Base-by-base conservation (phyloP, 2,797 vertebrate species). In the Okamejei kenojei region DNA sequence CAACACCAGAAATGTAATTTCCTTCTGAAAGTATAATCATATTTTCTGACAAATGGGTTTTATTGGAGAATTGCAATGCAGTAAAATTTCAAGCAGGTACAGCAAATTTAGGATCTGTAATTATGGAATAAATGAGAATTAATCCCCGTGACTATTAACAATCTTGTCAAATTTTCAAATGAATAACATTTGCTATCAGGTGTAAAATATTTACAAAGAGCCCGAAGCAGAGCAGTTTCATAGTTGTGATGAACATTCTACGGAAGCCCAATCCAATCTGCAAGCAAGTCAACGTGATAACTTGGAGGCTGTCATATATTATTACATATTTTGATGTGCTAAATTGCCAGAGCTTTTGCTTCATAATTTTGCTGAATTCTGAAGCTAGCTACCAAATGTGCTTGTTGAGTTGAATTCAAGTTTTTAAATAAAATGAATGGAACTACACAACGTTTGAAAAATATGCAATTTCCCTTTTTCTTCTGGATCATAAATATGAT, bases 21-120 rank as follows among this genome's bases (percentile, higher is more conserved):
- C 45, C 23, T 92, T 54, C 26, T 58, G 71, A 29, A 29, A 92
- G 76, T 74, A 6, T 54, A 92, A 92, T 92, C 71, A 74, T 76
- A 92, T 76, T 92, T 76, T 92, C 90, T 92, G 26, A 92, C 76
- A 38, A 92, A 58, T 45, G 54, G 38, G 71, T 92, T 92, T 92
- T 74, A 76, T 13, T n/a, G 58, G 71, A 76, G 35, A 92, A 76
- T 45, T 71, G 21, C 71, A 76, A 76, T 58, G 23, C 45, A 54
- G 38, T 92, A 92, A 92, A 54, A 92, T 74, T 76, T 54, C 90
- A n/a, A 54, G 38, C 26, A 58, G 71, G 38, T 73, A 92, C 38
- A 76, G 71, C 26, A 58, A 0, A 9, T 76, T 10, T 15, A 15
- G 45, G 73, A 76, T n/a, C 45, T 92, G 73, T 76, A 45, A 92